Evolutionary conservation across 2,888 invertebrate species (phyloP).

Genomic region (Leucophenga montana): DNA sequence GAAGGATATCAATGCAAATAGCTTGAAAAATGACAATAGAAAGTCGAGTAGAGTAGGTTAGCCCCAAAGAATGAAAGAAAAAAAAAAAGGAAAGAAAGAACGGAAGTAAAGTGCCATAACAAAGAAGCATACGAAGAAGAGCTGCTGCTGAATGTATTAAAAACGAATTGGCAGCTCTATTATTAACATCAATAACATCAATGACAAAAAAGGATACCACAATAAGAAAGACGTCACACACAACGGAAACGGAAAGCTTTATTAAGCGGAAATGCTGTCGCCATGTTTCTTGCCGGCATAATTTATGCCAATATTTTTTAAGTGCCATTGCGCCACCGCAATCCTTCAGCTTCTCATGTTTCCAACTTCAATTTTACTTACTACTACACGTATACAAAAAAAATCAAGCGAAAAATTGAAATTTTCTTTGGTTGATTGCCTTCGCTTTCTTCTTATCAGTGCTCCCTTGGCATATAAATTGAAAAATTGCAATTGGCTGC

Average conservation of each 20-base stretch:
- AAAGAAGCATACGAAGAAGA: background rate
- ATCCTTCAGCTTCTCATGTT: background rate
- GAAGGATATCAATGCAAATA: background rate
- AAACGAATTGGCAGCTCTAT: slow-evolving; percentile 44
- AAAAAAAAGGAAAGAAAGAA: background rate
- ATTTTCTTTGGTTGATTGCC: slow-evolving; percentile 12
- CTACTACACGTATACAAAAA: background rate
- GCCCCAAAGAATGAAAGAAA: background rate
- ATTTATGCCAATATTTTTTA: slow-evolving; percentile 70
- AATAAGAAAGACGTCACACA: slow-evolving; percentile 52
- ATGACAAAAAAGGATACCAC: slow-evolving; percentile 53
- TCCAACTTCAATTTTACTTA: background rate
- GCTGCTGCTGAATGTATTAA: slow-evolving; percentile 11
- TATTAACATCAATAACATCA: slow-evolving; percentile 67
- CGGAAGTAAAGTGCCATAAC: slow-evolving; percentile 26
- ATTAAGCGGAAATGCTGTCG: slow-evolving; percentile 69
- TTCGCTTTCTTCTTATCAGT: slow-evolving; percentile 11
- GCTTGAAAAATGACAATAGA: too few species aligned
- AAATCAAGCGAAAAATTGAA: slow-evolving; percentile 10
- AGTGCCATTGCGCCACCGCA: slow-evolving; percentile 35
- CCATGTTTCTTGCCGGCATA: slow-evolving; percentile 62
- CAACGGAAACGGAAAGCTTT: slow-evolving; percentile 67
- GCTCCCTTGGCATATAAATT: slow-evolving; percentile 57
- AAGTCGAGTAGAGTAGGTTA: background rate
- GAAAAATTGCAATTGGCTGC: slow-evolving; percentile 59